A percentile compares a stretch with the other conserved stretches of the same genome.
These are phyloP conservation scores for Melinaea menophilus DNA, from an alignment of 2,888 invertebrate species.

Conservation along the genomic window DNA sequence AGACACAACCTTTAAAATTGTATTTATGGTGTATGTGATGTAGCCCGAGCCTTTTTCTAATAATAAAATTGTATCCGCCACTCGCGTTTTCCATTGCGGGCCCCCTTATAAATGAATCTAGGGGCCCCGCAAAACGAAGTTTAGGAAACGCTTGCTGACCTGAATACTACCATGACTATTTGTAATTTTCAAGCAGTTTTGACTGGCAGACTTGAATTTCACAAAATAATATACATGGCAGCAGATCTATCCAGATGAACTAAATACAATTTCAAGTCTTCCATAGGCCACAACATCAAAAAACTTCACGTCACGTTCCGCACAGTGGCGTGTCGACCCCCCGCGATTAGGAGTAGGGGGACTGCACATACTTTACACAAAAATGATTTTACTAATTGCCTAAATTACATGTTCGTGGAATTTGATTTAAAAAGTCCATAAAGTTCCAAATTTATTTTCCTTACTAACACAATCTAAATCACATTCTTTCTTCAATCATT, in stretches of 20 bases:
- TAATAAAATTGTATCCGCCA: too few relatives aligned
- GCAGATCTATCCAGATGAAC: background rate
- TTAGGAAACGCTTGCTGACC: too few relatives aligned
- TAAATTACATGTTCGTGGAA: background rate
- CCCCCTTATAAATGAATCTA: too few relatives aligned
- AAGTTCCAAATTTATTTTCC: background rate
- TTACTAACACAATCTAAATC: too few relatives aligned
- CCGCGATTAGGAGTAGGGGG: background rate
- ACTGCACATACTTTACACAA: constrained; percentile 1
- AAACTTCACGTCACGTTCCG: background rate
- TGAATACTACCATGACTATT: too few relatives aligned
- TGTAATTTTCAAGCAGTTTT: too few relatives aligned
- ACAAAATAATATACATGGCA: background rate
- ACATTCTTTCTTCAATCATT: too few relatives aligned
- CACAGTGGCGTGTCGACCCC: background rate
- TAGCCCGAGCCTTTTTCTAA: too few relatives aligned
- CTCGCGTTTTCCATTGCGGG: too few relatives aligned
- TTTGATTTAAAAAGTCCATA: background rate
- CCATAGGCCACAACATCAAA: background rate
- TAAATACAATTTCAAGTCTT: constrained; percentile 3
- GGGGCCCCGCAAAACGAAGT: too few relatives aligned
- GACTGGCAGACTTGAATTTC: background rate
- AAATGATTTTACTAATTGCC: background rate
- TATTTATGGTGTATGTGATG: too few relatives aligned
- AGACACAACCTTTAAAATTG: too few relatives aligned